Evolutionary conservation across 2,888 invertebrate species (phyloP).

Genomic region (Hypercompe scribonia): DNA sequence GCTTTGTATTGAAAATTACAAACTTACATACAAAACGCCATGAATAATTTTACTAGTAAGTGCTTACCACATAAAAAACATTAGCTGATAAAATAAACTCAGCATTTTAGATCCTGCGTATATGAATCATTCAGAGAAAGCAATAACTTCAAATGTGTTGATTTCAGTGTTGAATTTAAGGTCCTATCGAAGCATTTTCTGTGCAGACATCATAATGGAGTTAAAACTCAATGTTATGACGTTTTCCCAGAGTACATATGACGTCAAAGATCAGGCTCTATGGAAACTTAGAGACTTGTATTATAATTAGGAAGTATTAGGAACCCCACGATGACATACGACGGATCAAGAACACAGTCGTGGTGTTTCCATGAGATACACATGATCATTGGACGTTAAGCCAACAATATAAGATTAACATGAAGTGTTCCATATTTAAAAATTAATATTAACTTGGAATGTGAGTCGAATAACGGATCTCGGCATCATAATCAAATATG

Average conservation of each 20-base stretch:
- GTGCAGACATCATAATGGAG: background rate
- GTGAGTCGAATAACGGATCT: constrained; percentile 17
- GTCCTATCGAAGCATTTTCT: background rate
- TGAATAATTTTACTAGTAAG: too few relatives aligned
- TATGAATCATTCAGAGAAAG: too few relatives aligned
- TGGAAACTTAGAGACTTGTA: background rate
- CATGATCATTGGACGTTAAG: background rate
- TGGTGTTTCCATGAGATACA: background rate
- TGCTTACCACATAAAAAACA: too few relatives aligned
- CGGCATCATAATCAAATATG: constrained; percentile 19
- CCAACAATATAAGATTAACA: constrained; percentile 17
- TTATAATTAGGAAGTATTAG: too few relatives aligned
- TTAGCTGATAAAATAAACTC: too few relatives aligned
- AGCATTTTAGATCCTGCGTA: too few relatives aligned
- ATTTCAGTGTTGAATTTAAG: too few relatives aligned
- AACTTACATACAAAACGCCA: too few relatives aligned
- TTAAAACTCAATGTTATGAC: background rate
- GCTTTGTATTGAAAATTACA: too few relatives aligned
- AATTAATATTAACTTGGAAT: constrained; percentile 28
- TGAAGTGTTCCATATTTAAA: constrained; percentile 24
- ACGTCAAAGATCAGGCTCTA: background rate
- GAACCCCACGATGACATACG: background rate
- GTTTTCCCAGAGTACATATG: background rate
- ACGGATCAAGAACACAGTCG: too few relatives aligned
- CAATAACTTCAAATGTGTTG: too few relatives aligned